Percentiles rank a stretch among this genome's conserved stretches.
phyloP scores from a whole-genome alignment of 2,113 vertebrate species.

The Cavia porcellus region DNA sequence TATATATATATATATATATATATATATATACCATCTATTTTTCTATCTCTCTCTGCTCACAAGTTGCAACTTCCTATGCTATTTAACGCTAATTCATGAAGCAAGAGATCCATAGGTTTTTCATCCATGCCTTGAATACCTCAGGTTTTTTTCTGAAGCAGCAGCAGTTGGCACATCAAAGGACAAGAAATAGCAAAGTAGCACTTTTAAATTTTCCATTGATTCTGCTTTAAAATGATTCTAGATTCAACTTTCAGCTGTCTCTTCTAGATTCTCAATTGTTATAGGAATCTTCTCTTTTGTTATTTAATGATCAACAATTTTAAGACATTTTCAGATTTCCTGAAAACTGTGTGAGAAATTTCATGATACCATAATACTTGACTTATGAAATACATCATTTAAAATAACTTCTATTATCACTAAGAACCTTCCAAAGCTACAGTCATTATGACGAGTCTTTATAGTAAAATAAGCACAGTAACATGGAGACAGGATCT shows the following conservation, averaged over 20 bases:
- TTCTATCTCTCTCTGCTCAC: background rate
- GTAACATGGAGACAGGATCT: background rate
- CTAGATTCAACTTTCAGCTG: background rate
- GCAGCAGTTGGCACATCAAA: background rate
- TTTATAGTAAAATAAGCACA: background rate
- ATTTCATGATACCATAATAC: background rate
- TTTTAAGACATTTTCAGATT: background rate
- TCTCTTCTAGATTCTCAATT: background rate
- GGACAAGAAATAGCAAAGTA: background rate
- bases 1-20: too few relatives aligned
- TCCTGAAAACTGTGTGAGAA: background rate
- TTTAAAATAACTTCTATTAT: background rate
- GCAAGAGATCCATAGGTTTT: background rate
- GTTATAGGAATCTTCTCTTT: background rate
- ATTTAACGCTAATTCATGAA: background rate
- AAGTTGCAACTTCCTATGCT: background rate
- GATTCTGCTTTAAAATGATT: background rate
- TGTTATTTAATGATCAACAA: background rate
- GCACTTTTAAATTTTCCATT: background rate
- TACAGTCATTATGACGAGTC: too few relatives aligned
- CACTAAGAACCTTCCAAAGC: background rate
- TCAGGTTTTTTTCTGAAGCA: background rate
- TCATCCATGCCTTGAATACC: background rate
- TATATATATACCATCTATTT: too few relatives aligned
- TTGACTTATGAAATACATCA: background rate